These are phyloP conservation scores for Aphelinus certus DNA, from an alignment of 1,140 invertebrate species.

Conservation along the genomic window DNA sequence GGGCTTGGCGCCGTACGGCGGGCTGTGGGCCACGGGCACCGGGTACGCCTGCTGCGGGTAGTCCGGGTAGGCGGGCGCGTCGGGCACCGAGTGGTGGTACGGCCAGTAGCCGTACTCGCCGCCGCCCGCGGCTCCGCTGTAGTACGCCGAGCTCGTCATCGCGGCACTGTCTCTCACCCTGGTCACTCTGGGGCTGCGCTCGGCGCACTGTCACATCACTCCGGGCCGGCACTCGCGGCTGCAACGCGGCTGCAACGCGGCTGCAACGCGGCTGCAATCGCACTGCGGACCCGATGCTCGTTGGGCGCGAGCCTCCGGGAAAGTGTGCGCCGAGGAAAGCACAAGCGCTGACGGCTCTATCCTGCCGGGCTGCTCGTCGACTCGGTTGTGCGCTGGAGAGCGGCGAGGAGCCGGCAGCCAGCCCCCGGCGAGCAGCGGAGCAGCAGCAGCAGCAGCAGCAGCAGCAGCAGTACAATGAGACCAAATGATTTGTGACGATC, in stretches of 20 bases:
- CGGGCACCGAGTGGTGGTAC: slow-evolving; percentile 34
- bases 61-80: not conserved
- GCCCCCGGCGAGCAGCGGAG: not conserved
- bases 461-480: slow-evolving; percentile 45
- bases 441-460: slow-evolving; percentile 25
- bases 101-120: slow-evolving; percentile 48
- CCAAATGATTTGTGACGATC: slow-evolving; percentile 55
- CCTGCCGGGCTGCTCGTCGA: slow-evolving; percentile 24
- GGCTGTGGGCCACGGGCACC: not conserved
- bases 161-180: not conserved
- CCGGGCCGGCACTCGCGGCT: too few relatives aligned
- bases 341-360: slow-evolving; percentile 6
- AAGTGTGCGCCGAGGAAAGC: not conserved
- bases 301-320: not conserved
- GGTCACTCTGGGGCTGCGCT: too few relatives aligned
- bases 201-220: too few relatives aligned
- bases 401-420: not conserved
- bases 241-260: too few relatives aligned
- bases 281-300: too few relatives aligned
- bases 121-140: slow-evolving; percentile 8
- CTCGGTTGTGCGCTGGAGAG: slow-evolving; percentile 15
- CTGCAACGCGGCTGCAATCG: too few relatives aligned
- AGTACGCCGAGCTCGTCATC: slow-evolving; percentile 50
- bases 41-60: not conserved
- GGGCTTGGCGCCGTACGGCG: slow-evolving; percentile 7